A percentile compares a stretch with the other conserved stretches of the same genome.
Conservation (phyloP, 2,113 vertebrate genomes). For the Archilochus colubris region DNA sequence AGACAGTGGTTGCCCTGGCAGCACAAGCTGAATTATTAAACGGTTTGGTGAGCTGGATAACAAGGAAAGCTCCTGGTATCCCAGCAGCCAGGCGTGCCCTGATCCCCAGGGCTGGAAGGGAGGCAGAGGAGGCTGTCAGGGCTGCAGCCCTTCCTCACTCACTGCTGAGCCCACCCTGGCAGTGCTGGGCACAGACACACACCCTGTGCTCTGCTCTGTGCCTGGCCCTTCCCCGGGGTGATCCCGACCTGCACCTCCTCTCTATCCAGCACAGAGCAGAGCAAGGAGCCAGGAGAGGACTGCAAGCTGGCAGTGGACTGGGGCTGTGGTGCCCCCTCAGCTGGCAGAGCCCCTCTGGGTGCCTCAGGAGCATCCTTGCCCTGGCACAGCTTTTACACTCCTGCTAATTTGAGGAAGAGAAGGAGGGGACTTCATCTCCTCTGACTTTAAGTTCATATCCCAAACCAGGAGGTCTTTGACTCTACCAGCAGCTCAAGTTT, state of each 20-base stretch:
- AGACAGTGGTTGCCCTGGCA: background rate
- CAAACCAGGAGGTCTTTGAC: background rate
- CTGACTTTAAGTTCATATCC: too few relatives aligned
- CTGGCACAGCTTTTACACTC: background rate
- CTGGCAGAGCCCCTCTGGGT: background rate
- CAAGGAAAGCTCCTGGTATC: background rate
- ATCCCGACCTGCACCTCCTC: background rate
- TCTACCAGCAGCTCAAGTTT: background rate
- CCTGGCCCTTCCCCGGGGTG: rapidly evolving
- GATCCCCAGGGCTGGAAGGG: background rate
- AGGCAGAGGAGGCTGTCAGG: background rate
- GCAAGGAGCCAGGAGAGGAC: background rate
- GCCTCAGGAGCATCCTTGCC: background rate
- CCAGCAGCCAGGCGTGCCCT: background rate
- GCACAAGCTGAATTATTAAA: background rate
- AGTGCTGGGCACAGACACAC: background rate
- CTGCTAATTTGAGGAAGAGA: background rate
- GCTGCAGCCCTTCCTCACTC: background rate
- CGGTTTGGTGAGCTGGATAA: background rate
- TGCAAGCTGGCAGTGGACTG: too few relatives aligned
- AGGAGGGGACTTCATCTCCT: background rate
- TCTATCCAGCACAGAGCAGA: rapidly evolving
- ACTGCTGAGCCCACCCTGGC: rapidly evolving
- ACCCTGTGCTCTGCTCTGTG: background rate
- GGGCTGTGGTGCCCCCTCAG: background rate